Evolutionary conservation across 1,140 invertebrate genomes (phyloP), one percentile per base, ranked within the genome.

Genomic region (Tribolium madens): DNA sequence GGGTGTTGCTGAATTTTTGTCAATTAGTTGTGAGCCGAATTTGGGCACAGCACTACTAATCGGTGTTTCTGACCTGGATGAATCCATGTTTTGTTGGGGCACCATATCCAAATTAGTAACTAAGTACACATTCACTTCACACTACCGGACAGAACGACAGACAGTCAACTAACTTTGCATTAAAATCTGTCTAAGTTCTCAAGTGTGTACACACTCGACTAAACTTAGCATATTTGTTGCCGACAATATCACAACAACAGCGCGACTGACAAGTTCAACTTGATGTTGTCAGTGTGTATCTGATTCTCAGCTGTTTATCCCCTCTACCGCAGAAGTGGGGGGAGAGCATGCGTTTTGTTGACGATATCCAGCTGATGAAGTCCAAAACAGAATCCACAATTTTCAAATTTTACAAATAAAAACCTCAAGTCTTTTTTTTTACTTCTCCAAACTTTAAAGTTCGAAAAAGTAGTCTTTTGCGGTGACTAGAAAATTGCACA

Each of bases 1-100:
- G 12, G 97, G 97, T 50, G 97, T 98, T 21, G 91, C 89, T 9
- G 96, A 97, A 87, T 95, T 94, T 87, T 95, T 93, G 87, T 95
- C 92, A 83, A 98, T 93, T 76, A 94, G 89, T 84, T 95, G 91
- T 46, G 95, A 96, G 80, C 95, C 95, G 87, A 97, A 96, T 78
- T 94, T 84, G 18, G 88, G 88, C 15, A 87, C 47, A 86, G 86
- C 80, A 85, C 86, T 81, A 75, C 57, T 77, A 36, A 57, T 86
- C 13, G 88, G 88, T 78, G 86, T 89, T 81, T 89, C 88, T 69
- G 84, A 86, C 74, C 85, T 81, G 31, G 81, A 83, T 75, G 82
- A 76, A 81, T 87, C 86, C 84, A 86, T 84, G 76, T 87, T 88
- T 82, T 90, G 89, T 83, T 90, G 89, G 12, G 90, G 90, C 87